These are phyloP conservation scores for Enoplosus armatus DNA, from an alignment of 2,797 vertebrate species.

Conservation along the genomic window DNA sequence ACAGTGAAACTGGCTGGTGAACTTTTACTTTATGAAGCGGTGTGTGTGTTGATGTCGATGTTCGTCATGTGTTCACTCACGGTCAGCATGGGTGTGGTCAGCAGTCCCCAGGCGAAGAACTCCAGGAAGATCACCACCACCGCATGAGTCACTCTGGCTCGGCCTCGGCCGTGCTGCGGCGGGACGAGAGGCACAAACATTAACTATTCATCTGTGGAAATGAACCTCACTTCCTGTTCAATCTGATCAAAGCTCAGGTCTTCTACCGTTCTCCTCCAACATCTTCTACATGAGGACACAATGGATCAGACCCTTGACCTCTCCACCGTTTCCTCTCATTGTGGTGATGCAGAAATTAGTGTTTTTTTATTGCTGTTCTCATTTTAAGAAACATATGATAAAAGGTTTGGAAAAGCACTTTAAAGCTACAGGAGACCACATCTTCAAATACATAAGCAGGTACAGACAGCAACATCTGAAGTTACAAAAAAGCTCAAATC, in stretches of 20 bases:
- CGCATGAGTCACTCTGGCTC: conserved; percentile 93
- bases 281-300: no score
- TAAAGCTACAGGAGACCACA: neutral
- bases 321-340: neutral
- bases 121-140: conserved; percentile 99
- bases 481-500: neutral
- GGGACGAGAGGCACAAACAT: conserved; percentile 4
- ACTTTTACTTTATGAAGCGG: neutral
- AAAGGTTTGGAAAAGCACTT: neutral
- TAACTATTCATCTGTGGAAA: conserved; percentile 12
- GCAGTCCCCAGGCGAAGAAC: conserved; percentile 96
- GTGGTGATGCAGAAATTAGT: neutral
- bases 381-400: no score
- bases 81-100: conserved; percentile 94
- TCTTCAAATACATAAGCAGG: neutral
- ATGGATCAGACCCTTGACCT: neutral
- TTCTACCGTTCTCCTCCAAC: neutral
- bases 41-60: neutral
- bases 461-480: neutral
- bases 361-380: neutral
- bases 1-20: neutral
- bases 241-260: neutral
- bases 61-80: conserved; percentile 80
- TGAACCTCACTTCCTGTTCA: conserved; percentile 1
- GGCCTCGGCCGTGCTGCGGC: conserved; percentile 86